Conservation (phyloP, 2,888 invertebrate species). For the Cataglyphis altisquamis region DNA sequence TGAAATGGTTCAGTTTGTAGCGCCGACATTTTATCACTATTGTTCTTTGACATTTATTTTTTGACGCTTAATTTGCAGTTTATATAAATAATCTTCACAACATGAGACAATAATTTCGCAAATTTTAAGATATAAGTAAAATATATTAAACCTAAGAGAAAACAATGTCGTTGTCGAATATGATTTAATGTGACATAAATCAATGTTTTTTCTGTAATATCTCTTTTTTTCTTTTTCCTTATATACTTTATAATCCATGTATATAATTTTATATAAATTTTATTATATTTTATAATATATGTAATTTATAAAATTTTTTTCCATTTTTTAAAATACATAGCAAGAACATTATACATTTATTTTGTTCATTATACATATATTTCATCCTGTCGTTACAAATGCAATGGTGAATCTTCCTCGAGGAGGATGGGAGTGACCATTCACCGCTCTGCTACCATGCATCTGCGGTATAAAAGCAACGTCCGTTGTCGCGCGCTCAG, state of each 20-base stretch:
- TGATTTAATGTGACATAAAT: not conserved
- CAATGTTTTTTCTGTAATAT: not conserved
- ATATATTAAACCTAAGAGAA: not conserved
- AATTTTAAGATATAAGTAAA: not conserved
- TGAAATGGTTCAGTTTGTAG: slow-evolving; percentile 58
- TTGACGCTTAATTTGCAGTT: not conserved
- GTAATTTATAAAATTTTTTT: not conserved
- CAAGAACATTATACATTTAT: not conserved
- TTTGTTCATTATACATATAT: not conserved
- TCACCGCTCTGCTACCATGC: slow-evolving; percentile 58
- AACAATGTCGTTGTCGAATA: not conserved
- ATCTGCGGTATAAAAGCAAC: slow-evolving; percentile 82
- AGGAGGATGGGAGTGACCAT: slow-evolving; percentile 67
- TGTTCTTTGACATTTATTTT: not conserved
- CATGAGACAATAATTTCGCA: not conserved
- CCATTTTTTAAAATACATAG: not conserved
- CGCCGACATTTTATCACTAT: not conserved
- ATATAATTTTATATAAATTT: no score
- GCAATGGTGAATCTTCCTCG: slow-evolving; percentile 62
- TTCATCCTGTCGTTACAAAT: slow-evolving; percentile 43
- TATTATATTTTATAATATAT: not conserved
- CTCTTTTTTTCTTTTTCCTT: not conserved
- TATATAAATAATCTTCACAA: not conserved
- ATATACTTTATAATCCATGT: not conserved
- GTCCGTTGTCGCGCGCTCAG: slow-evolving; percentile 80